Evolutionary conservation across 2,888 invertebrate species (phyloP), one percentile per base, ranked within the genome.

Genomic region (Molanna angustata): DNA sequence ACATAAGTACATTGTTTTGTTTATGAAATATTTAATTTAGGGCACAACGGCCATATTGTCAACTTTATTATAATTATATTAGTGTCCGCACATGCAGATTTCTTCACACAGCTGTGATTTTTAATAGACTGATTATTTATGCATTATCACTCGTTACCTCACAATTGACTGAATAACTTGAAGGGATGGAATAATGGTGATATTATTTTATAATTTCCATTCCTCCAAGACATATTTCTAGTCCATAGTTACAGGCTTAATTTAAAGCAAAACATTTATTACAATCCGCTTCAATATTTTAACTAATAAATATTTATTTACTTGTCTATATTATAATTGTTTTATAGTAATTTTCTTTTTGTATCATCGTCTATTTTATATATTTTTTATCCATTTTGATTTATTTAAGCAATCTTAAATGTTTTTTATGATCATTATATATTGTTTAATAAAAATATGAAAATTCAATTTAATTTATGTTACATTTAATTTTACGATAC

Each of bases 51-150:
- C 54, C 54, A 49, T 46, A 35, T 49, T 46, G 37, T 44, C 31
- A 44, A 47, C 31, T 33, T 37, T 20, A 4, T 55, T 49, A 58
- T 57, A 52, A 20, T 57, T 54, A 33, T 49, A 46, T 61, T 58
- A 51, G 42, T 61, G 43, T 60, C 53, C 58, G 64, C 61, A 63
- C 63, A 61, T 61, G 62, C 62, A 61, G 64, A 63, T 64, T 63
- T 61, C 56, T 66, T 66, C 67, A 69, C 78, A 80, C 79, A 80
- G 80, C 82, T 82, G 82, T 82, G 82, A 82, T 82, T 79, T 78
- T 79, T 74, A 53, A 76, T 80, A 81, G 80, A 81, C 80, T 81
- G 80, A 80, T 72, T 49, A 64, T 54, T 52, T 58, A 52, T 57
- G 65, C 65, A 66, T 64, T 62, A 62, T 64, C 63, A 63, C 60